Evolutionary conservation across 2,113 vertebrate species (phyloP).

Genomic region (Oxyruncus cristatus): DNA sequence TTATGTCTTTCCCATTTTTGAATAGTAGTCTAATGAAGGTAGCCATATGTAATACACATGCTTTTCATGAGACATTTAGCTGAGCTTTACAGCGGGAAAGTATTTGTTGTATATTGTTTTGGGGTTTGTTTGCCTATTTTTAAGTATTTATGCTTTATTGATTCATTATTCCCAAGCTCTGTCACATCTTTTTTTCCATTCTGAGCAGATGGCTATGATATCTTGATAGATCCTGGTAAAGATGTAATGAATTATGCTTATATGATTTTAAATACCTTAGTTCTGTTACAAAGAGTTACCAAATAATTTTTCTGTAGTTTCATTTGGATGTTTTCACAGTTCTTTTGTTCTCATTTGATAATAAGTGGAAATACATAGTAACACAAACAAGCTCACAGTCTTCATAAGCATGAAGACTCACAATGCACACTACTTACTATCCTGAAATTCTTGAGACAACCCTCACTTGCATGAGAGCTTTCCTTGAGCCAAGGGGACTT

Average conservation of each 20-base stretch:
- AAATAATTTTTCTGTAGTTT: not conserved
- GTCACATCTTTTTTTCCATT: not conserved
- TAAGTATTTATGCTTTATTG: not conserved
- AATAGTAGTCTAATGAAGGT: not conserved
- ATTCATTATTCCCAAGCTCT: not conserved
- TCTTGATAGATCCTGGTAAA: not conserved
- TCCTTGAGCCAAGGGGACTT: not conserved
- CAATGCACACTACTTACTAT: not conserved
- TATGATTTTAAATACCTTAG: not conserved
- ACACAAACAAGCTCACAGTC: not conserved
- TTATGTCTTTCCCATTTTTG: constrained; percentile 14
- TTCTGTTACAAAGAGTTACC: not conserved
- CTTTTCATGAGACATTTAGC: not conserved
- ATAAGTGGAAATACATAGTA: not conserved
- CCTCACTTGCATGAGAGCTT: not conserved
- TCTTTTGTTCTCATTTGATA: not conserved
- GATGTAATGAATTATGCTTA: not conserved
- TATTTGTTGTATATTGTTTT: not conserved
- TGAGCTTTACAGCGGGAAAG: not conserved
- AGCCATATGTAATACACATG: not conserved
- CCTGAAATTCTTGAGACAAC: not conserved
- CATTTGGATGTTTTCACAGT: not conserved
- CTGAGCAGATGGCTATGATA: not conserved
- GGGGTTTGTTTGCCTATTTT: not conserved
- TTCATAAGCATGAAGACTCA: not conserved